phyloP scores from a whole-genome alignment of 2,888 invertebrate species.

The Ashinkailepas kermadecensis region DNA sequence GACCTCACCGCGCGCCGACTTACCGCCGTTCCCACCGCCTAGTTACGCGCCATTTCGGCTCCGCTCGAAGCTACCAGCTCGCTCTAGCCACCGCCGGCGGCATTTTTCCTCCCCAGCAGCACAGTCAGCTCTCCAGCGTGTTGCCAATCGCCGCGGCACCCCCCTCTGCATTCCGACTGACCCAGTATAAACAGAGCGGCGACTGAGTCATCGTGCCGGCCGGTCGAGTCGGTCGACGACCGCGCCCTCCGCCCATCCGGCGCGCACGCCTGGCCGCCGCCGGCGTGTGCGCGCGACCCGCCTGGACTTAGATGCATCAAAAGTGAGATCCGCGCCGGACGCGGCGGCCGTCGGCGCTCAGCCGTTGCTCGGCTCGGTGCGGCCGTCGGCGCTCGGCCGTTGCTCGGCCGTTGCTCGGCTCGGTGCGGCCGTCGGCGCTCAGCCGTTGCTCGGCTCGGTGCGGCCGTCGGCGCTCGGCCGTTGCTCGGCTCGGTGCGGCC shows the following conservation, averaged over 20 bases:
- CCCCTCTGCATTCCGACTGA: not conserved
- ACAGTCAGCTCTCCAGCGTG: no score
- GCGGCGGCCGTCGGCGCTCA: not conserved
- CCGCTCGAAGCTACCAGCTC: no score
- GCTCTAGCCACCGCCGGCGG: no score
- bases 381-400: no score
- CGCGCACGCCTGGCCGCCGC: no score
- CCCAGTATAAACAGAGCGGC: not conserved
- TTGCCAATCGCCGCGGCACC: not conserved
- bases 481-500: not conserved
- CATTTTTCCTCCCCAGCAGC: no score
- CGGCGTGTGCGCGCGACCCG: not conserved
- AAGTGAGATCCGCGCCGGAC: not conserved
- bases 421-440: not conserved
- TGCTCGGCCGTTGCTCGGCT: slow-evolving; percentile 27
- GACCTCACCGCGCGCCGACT: no score
- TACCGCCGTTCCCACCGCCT: no score
- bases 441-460: slow-evolving; percentile 27
- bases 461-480: no score
- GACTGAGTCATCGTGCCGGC: not conserved
- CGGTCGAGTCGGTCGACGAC: no score
- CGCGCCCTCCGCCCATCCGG: not conserved
- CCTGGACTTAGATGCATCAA: not conserved
- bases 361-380: slow-evolving; percentile 28
- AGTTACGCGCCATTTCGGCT: no score